A percentile compares a stretch with the other conserved stretches of the same genome.
These are phyloP conservation scores for Drosophila parabipectinata DNA, from an alignment of 1,140 invertebrate species.

Conservation along the genomic window DNA sequence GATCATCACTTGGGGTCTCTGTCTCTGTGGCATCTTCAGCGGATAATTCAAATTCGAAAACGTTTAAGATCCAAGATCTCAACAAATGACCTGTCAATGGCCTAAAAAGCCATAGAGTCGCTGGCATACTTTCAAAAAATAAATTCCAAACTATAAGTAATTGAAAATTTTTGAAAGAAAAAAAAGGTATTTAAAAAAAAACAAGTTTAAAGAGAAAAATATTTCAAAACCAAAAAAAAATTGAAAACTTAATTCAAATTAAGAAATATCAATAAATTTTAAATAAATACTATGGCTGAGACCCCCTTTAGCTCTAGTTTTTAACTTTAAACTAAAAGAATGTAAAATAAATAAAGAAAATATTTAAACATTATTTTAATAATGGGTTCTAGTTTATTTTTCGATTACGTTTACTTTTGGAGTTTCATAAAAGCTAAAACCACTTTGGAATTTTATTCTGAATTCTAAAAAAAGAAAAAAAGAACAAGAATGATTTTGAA, in stretches of 20 bases:
- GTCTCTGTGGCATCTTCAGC: not conserved
- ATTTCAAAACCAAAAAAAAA: not conserved
- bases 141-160: not conserved
- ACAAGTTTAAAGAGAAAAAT: not conserved
- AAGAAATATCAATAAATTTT: too few species aligned
- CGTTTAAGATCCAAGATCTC: not conserved
- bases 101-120: not conserved
- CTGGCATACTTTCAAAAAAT: not conserved
- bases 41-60: not conserved
- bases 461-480: not conserved
- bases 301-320: too few species aligned
- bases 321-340: too few species aligned
- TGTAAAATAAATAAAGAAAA: too few species aligned
- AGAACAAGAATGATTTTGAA: not conserved
- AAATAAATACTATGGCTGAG: too few species aligned
- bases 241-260: too few species aligned
- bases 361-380: too few species aligned
- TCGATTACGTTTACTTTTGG: too few species aligned
- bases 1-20: constrained; percentile 7
- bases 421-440: too few species aligned
- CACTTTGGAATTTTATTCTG: not conserved
- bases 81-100: constrained; percentile 2
- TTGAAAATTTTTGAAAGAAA: not conserved
- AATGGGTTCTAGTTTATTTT: too few species aligned
- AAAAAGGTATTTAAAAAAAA: not conserved